Evolutionary conservation across 2,113 vertebrate genomes (phyloP).

Genomic region (Saguinus imperator): DNA sequence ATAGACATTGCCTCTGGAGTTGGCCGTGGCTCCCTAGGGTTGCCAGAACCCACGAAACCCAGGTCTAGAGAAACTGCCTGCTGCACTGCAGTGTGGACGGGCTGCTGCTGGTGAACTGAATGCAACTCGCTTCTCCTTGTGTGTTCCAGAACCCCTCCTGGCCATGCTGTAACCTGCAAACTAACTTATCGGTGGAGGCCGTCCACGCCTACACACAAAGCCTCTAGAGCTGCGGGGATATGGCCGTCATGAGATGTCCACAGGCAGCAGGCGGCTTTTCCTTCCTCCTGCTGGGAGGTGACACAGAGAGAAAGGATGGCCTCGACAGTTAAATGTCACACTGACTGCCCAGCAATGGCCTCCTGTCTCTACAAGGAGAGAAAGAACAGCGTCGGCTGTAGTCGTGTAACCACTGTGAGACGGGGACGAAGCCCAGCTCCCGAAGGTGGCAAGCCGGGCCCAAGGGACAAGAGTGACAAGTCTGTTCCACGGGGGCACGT

Average conservation of each 20-base stretch:
- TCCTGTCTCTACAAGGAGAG: not conserved
- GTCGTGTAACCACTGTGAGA: fast-evolving
- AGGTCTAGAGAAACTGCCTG: not conserved
- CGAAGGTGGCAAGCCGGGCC: fast-evolving
- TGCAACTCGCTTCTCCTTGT: not conserved
- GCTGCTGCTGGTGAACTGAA: not conserved
- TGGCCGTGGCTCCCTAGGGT: not conserved
- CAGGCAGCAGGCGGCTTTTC: not conserved
- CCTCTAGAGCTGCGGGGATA: not conserved
- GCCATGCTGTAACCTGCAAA: not conserved
- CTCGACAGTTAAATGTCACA: fast-evolving
- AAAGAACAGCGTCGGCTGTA: fast-evolving
- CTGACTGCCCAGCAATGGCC: fast-evolving
- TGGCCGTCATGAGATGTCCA: not conserved
- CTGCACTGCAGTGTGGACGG: fast-evolving
- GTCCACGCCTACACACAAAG: fast-evolving
- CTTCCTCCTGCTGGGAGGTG: not conserved
- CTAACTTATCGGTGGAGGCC: not conserved
- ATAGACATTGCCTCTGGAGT: fast-evolving
- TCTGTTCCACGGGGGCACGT: not conserved
- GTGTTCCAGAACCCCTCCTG: not conserved
- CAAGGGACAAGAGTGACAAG: not conserved
- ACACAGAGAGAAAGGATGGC: not conserved
- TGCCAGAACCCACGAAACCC: not conserved
- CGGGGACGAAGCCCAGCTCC: not conserved